Evolutionary conservation across 2,888 invertebrate species (phyloP).

Genomic region (Pycnomerus fuliginosus): DNA sequence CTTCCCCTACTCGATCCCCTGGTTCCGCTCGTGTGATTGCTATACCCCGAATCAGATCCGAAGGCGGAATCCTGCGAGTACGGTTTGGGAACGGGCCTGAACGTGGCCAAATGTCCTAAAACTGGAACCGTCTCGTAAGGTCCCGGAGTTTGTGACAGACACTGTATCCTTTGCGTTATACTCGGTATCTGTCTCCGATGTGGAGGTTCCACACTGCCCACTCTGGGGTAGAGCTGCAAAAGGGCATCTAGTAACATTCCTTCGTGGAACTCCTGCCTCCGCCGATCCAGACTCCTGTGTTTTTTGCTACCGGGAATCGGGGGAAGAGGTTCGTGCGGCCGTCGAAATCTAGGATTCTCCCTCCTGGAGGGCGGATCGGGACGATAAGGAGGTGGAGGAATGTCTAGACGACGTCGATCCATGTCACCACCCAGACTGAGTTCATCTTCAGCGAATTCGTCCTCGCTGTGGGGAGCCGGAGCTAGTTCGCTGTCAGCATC

Average conservation of each 20-base stretch:
- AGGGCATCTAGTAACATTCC: conserved; percentile 76
- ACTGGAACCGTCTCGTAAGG: conserved; percentile 73
- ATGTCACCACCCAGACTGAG: conserved; percentile 59
- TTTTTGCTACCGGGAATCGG: conserved; percentile 57
- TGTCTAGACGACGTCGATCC: conserved; percentile 43
- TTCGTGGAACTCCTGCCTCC: conserved; percentile 75
- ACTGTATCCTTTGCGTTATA: conserved; percentile 51
- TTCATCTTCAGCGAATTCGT: conserved; percentile 85
- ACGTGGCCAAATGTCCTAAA: conserved; percentile 62
- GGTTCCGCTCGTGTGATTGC: conserved; percentile 73
- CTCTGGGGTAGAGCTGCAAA: conserved; percentile 69
- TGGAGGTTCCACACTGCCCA: conserved; percentile 64
- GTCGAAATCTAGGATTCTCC: conserved; percentile 57
- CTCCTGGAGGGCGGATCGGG: conserved; percentile 52
- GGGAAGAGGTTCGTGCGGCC: conserved; percentile 61
- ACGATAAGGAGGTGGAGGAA: conserved; percentile 52
- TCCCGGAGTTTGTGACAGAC: conserved; percentile 49
- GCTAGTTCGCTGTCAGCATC: conserved; percentile 61
- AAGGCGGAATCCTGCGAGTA: conserved; percentile 75
- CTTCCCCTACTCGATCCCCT: conserved; percentile 48
- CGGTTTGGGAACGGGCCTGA: conserved; percentile 63
- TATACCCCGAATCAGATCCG: conserved; percentile 84
- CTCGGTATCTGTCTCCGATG: conserved; percentile 47
- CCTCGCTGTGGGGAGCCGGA: conserved; percentile 71
- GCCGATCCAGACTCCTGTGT: conserved; percentile 56